Evolutionary conservation across 2,888 invertebrate genomes (phyloP), one percentile per base, ranked within the genome.

Genomic region (Drosophila prolongata): DNA sequence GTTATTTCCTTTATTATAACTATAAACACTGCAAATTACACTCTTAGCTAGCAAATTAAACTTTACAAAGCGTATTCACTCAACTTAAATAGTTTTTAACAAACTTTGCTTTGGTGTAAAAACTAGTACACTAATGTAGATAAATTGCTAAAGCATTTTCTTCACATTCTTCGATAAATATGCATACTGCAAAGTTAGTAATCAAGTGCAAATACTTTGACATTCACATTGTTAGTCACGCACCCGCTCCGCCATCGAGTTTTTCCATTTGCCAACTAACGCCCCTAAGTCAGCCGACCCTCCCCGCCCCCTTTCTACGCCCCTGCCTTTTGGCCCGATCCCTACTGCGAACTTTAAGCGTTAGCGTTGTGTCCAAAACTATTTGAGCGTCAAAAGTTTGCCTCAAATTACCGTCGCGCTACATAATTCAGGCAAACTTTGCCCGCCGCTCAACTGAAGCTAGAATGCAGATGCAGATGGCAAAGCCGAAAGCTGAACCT

Each of bases 341-440:
- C 46, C 49, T 37, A 27, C n/a, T 16, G 38, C 44, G 43, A 35
- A 46, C 58, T 43, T 35, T 43, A 52, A 44, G 35, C 72, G 35
- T 64, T 47, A 52, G 38, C 60, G 58, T 65, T 54, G 62, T 72
- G 74, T 76, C 83, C 49, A 70, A 87, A 83, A 87, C 89, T 84
- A 89, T 89, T 87, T 68, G 62, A 58, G 72, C 62, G 65, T 71
- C 85, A 66, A 84, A 85, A 84, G 79, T 84, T 89, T 74, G 68
- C 71, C 81, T 87, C 78, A 84, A 84, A 84, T 83, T 83, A 87
- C 78, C 80, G 89, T 78, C 81, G 69, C 85, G 83, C 87, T 76
- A 87, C 87, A 89, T 84, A 87, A 89, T 76, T 84, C 77, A 84
- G 65, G 53, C 55, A 75, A 84, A 78, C 81, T 84, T 83, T 67